Evolutionary conservation across 2,113 vertebrate genomes (phyloP), one percentile per base, ranked within the genome.

Genomic region (Protobothrops flavoviridis): DNA sequence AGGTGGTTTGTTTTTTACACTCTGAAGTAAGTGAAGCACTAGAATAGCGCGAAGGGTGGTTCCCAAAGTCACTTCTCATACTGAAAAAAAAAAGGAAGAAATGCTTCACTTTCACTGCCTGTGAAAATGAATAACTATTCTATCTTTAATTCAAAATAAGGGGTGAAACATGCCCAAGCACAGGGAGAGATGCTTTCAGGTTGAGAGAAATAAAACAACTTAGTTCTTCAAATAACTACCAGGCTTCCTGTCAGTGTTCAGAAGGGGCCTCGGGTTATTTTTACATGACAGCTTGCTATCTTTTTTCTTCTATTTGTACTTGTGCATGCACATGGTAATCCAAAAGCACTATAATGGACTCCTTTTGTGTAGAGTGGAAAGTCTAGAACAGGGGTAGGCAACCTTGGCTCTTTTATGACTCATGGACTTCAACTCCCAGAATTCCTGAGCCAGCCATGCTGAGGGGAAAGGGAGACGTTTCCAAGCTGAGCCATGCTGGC

Each of bases 1-100:
- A 96, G 95, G 93, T 95, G 95, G 91, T 95, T 96, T 94, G 33
- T 87, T 95, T 93, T 96, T 53, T 89, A 50, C 95, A 92, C 0
- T 0, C 94, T 95, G 89, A 57, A 94, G 85, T 94, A 94, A 96
- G 95, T 88, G 93, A 94, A 93, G 94, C 96, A 96, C 95, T 61
- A 74, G 91, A 95, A 94, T 92, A 92, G 87, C 94, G 93, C 61
- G 94, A 89, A 93, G 85, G 92, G 93, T 48, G 88, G 87, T 95
- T 93, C 94, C 94, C 95, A 96, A 86, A 90, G 64, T 90, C 91
- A 85, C 88, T 94, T 56, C 69, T 93, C 90, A 39, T 53, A 87
- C 69, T 29, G 26, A n/a, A 92, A 96, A 21, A 95, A 48, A 50
- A 93, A 91, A 90, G 43, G 15, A 81, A 81, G 0, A 0, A 92